phyloP scores from a whole-genome alignment of 2,113 vertebrate genomes.

The Callopanchax toddi region DNA sequence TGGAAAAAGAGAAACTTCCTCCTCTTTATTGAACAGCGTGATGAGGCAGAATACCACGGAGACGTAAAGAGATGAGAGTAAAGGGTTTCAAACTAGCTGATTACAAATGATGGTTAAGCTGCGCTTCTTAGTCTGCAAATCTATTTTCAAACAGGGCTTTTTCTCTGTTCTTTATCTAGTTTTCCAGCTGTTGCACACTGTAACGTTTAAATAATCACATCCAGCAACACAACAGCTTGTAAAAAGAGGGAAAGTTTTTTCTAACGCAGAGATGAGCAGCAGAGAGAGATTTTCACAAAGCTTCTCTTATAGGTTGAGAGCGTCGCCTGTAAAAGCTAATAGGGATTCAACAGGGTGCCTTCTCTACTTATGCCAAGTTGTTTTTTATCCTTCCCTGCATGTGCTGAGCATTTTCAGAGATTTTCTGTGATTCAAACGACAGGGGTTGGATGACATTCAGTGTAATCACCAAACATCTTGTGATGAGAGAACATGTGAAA shows the following conservation, averaged over 20 bases:
- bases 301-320: slow-evolving; percentile 48
- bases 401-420: slow-evolving; percentile 43
- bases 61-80: slow-evolving; percentile 41
- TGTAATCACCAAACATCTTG: slow-evolving; percentile 62
- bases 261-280: slow-evolving; percentile 29
- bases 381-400: slow-evolving; percentile 13
- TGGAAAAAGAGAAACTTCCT: slow-evolving; percentile 40
- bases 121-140: slow-evolving; percentile 45
- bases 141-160: slow-evolving; percentile 59
- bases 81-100: slow-evolving; percentile 67
- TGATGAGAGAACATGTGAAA: slow-evolving; percentile 61
- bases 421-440: slow-evolving; percentile 26
- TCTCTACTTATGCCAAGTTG: slow-evolving; percentile 40
- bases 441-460: slow-evolving; percentile 48
- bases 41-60: slow-evolving; percentile 34
- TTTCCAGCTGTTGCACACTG: slow-evolving; percentile 43
- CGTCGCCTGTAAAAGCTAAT: slow-evolving; percentile 55
- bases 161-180: slow-evolving; percentile 48
- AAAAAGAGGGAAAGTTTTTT: slow-evolving; percentile 12
- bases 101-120: slow-evolving; percentile 59
- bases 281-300: slow-evolving; percentile 58
- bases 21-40: slow-evolving; percentile 25
- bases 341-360: slow-evolving; percentile 62
- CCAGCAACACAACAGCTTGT: slow-evolving; percentile 46
- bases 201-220: slow-evolving; percentile 58